These are phyloP conservation scores for Zaprionus kolodkinae DNA, from an alignment of 1,140 invertebrate genomes.

Conservation along the genomic window DNA sequence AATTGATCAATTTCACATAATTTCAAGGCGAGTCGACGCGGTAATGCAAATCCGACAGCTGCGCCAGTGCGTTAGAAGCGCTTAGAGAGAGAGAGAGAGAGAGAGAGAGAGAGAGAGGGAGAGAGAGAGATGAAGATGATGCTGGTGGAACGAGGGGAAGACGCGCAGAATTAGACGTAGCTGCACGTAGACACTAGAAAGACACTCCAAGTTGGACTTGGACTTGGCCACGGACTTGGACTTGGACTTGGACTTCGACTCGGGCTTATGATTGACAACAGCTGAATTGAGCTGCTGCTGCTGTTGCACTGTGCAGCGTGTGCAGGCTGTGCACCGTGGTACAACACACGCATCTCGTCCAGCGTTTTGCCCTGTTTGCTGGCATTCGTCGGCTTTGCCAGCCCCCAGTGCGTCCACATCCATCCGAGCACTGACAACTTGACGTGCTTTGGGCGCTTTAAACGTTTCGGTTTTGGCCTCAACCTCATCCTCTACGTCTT, in stretches of 20 bases:
- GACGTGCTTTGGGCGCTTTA: conserved; percentile 80
- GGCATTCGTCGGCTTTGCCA: conserved; percentile 18
- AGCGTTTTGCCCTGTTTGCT: conserved; percentile 2
- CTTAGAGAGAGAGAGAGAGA: conserved; percentile 55
- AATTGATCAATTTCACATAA: conserved; percentile 83
- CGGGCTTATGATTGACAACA: conserved; percentile 75
- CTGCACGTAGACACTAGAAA: conserved; percentile 2
- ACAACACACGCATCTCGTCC: conserved; percentile 25
- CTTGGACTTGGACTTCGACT: conserved; percentile 9
- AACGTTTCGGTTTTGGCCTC: conserved; percentile 58
- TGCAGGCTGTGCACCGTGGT: conserved; percentile 8
- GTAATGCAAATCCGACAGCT: conserved; percentile 83
- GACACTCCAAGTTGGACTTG: background rate
- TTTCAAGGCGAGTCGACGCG: conserved; percentile 79
- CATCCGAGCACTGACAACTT: conserved; percentile 63
- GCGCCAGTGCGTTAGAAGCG: conserved; percentile 73
- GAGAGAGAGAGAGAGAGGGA: conserved; percentile 45
- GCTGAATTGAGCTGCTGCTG: conserved; percentile 58
- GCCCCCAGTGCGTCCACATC: conserved; percentile 44
- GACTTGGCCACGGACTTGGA: background rate
- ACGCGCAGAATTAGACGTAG: background rate
- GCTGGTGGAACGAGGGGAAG: background rate
- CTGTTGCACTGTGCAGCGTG: background rate
- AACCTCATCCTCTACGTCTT: background rate
- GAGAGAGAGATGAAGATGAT: conserved; percentile 39